A percentile compares a stretch with the other conserved stretches of the same genome.
These are phyloP conservation scores for Heptranchias perlo DNA, from an alignment of 2,113 vertebrate species.

Conservation along the genomic window DNA sequence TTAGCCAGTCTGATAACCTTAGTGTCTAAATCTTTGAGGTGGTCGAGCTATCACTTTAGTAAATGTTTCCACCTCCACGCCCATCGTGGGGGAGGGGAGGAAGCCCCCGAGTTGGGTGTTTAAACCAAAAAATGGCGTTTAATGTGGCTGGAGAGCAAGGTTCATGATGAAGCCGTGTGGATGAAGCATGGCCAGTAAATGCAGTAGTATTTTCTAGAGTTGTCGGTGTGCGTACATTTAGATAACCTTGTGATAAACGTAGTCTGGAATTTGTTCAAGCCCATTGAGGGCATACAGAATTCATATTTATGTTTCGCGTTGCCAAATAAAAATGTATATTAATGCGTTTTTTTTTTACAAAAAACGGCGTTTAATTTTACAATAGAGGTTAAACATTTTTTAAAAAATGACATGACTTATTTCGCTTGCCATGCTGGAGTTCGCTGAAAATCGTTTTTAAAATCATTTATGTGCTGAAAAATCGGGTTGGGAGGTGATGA, in stretches of 20 bases:
- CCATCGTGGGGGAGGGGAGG: neutral
- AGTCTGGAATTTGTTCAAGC: neutral
- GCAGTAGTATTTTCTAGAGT: conserved; percentile 2
- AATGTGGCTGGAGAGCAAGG: neutral
- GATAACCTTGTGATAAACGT: conserved; percentile 15
- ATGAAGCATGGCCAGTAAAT: conserved; percentile 27
- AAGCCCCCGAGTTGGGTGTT: neutral
- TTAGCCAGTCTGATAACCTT: neutral
- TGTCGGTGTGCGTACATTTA: neutral
- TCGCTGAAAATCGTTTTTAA: neutral
- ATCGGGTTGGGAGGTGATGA: neutral
- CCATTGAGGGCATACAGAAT: neutral
- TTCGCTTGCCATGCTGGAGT: neutral
- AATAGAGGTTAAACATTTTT: neutral
- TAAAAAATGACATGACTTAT: neutral
- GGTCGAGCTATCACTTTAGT: neutral
- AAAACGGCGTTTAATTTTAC: neutral
- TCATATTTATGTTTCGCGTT: neutral
- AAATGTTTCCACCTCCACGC: neutral
- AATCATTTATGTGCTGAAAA: neutral
- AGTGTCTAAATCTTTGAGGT: neutral
- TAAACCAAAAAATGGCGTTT: conserved; percentile 34
- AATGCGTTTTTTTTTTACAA: neutral
- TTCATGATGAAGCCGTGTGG: neutral
- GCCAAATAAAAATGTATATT: neutral